Evolutionary conservation across 1,140 invertebrate species (phyloP).

Genomic region (Plodia interpunctella): DNA sequence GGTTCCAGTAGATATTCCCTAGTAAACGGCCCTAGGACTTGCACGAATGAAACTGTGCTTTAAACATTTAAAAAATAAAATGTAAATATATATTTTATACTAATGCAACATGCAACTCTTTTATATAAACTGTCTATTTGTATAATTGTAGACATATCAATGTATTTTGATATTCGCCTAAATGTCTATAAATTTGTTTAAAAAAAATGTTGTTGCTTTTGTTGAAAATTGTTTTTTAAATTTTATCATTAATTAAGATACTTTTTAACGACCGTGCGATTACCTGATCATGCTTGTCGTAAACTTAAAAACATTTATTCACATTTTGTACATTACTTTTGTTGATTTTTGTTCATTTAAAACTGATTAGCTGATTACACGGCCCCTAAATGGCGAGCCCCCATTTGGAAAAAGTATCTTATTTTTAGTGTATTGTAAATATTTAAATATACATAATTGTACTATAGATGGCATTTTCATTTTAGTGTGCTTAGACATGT

Average conservation of each 20-base stretch:
- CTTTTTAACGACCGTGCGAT: constrained; percentile 27
- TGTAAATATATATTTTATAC: constrained; percentile 15
- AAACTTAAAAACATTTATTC: neutral
- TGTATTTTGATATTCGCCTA: constrained; percentile 10
- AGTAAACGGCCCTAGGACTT: constrained; percentile 87
- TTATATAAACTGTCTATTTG: constrained; percentile 12
- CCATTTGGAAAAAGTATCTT: constrained; percentile 59
- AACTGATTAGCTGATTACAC: constrained; percentile 38
- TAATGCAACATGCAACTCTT: constrained; percentile 14
- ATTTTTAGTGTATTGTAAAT: constrained; percentile 14
- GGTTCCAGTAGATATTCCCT: constrained; percentile 86
- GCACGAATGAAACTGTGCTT: constrained; percentile 89
- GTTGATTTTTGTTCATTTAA: constrained; percentile 20
- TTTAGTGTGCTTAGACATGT: constrained; percentile 13
- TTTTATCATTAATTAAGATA: constrained; percentile 18
- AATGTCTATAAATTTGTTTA: constrained; percentile 9
- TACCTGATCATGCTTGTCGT: constrained; percentile 22
- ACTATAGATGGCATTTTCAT: constrained; percentile 8
- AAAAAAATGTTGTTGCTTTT: constrained; percentile 16
- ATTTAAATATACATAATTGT: constrained; percentile 9
- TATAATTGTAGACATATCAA: constrained; percentile 21
- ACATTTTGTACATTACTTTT: constrained; percentile 10
- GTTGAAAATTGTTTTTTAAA: constrained; percentile 20
- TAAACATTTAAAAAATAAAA: constrained; percentile 64
- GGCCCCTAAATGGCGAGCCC: constrained; percentile 61